phyloP scores from a whole-genome alignment of 2,888 invertebrate species.

The Smittia sp. region DNA sequence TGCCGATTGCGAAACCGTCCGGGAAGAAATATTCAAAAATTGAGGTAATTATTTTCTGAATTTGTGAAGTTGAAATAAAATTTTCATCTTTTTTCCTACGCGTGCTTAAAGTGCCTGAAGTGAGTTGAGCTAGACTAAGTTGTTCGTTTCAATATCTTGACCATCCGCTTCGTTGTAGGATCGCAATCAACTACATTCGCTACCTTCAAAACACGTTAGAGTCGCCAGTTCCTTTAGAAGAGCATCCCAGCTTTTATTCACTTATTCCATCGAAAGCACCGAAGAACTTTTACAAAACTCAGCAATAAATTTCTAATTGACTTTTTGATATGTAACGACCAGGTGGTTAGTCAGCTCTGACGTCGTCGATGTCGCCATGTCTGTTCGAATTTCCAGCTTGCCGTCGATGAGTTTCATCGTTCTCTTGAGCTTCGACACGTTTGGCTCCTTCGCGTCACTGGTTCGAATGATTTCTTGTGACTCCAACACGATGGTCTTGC shows the following conservation, averaged over 20 bases:
- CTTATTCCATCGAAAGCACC: neutral
- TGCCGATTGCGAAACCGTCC: slow-evolving; percentile 74
- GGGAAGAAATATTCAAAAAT: slow-evolving; percentile 85
- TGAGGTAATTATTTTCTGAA: too few relatives aligned
- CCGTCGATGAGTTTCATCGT: slow-evolving; percentile 50
- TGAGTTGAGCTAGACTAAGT: slow-evolving; percentile 52
- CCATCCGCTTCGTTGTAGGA: slow-evolving; percentile 52
- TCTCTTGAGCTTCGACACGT: slow-evolving; percentile 55
- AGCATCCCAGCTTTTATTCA: neutral
- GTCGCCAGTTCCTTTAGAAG: neutral
- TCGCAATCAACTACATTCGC: slow-evolving; percentile 74
- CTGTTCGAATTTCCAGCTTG: slow-evolving; percentile 54
- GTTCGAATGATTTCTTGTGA: slow-evolving; percentile 56
- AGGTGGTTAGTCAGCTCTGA: slow-evolving; percentile 57
- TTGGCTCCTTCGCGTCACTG: slow-evolving; percentile 57
- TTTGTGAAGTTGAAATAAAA: too few relatives aligned
- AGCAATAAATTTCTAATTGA: neutral
- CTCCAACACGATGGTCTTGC: slow-evolving; percentile 52
- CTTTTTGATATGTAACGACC: slow-evolving; percentile 53
- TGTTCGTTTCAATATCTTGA: neutral
- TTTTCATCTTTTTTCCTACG: too few relatives aligned
- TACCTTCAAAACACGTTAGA: slow-evolving; percentile 65
- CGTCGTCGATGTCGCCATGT: slow-evolving; percentile 59
- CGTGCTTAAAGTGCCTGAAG: slow-evolving; percentile 73
- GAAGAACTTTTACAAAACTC: neutral